phyloP scores from a whole-genome alignment of 2,113 vertebrate species.

The Nannobrachium achirus region DNA sequence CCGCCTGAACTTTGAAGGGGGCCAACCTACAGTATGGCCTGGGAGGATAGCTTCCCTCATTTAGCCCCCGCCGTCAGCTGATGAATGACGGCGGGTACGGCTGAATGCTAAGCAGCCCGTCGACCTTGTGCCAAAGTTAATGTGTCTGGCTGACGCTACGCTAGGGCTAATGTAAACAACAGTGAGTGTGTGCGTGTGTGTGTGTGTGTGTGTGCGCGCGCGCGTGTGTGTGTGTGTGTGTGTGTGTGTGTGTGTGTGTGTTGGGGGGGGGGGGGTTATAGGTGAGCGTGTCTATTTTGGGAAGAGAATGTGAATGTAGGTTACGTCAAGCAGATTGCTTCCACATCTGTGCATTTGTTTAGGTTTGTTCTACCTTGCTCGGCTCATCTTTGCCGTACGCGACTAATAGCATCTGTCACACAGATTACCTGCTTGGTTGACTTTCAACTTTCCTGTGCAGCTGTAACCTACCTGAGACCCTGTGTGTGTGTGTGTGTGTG shows the following conservation, averaged over 20 bases:
- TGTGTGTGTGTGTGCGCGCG: slow-evolving; percentile 19
- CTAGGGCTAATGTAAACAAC: neutral
- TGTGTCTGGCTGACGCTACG: slow-evolving; percentile 14
- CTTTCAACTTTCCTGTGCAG: too few species aligned
- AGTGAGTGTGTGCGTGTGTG: neutral
- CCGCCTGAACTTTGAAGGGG: neutral
- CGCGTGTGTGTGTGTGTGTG: neutral
- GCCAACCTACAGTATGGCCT: neutral
- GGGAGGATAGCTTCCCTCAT: slow-evolving; percentile 18
- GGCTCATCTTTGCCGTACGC: too few species aligned
- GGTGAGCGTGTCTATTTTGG: too few species aligned
- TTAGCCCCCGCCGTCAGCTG: neutral
- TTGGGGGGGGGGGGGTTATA: neutral
- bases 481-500: too few species aligned
- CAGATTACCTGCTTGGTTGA: too few species aligned
- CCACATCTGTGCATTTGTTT: too few species aligned
- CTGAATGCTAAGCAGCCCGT: slow-evolving; percentile 14
- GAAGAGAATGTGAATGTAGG: too few species aligned
- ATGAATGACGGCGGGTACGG: slow-evolving; percentile 23
- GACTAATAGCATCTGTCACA: too few species aligned
- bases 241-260: neutral
- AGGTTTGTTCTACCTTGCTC: too few species aligned
- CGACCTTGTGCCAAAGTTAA: slow-evolving; percentile 64
- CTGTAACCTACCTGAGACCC: too few species aligned
- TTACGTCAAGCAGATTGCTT: too few species aligned